Evolutionary conservation across 2,113 vertebrate genomes (phyloP).

Genomic region (Labeo catla): DNA sequence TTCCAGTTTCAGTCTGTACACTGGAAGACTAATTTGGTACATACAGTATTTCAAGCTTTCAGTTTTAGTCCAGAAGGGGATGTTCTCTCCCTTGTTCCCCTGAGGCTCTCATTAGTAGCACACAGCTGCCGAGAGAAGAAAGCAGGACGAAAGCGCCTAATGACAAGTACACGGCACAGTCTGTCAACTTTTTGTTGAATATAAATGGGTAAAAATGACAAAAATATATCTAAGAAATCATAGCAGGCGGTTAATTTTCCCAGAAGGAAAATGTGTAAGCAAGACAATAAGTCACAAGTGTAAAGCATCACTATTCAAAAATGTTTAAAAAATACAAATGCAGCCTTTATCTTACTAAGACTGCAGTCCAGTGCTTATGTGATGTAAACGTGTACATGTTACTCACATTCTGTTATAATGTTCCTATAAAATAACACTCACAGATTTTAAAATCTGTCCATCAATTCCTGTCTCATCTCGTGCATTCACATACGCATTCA

Average conservation of each 20-base stretch:
- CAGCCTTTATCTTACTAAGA: neutral
- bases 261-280: neutral
- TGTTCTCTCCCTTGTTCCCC: conserved; percentile 27
- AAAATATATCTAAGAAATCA: neutral
- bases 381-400: conserved; percentile 5
- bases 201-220: neutral
- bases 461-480: neutral
- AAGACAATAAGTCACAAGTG: neutral
- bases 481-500: neutral
- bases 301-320: neutral
- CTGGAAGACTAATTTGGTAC: neutral
- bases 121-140: conserved; percentile 6
- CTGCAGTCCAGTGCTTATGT: neutral
- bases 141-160: neutral
- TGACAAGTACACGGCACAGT: neutral
- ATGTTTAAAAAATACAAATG: neutral
- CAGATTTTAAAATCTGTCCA: neutral
- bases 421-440: neutral
- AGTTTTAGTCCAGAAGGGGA: neutral
- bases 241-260: neutral
- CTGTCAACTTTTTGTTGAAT: neutral
- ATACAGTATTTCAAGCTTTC: conserved; percentile 12
- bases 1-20: neutral
- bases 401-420: neutral
- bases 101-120: conserved; percentile 26